phyloP scores from a whole-genome alignment of 2,888 invertebrate genomes.

The Gisinianus flammeolus region DNA sequence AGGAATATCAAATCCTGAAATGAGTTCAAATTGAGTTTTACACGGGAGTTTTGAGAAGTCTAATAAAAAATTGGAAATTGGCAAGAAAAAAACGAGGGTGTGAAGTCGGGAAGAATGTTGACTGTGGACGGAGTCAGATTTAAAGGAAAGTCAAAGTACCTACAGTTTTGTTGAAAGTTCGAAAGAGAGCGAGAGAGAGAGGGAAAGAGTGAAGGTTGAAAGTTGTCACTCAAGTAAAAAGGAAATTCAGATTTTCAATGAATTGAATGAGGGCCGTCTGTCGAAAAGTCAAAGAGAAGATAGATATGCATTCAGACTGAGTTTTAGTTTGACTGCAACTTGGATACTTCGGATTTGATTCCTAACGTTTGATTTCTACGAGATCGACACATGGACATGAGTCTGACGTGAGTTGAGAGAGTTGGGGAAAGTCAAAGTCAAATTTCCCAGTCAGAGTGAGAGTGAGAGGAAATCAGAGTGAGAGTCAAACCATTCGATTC shows the following conservation, averaged over 20 bases:
- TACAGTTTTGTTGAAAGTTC: background rate
- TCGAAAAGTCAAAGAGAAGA: constrained; percentile 37
- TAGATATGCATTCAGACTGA: constrained; percentile 41
- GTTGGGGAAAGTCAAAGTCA: background rate
- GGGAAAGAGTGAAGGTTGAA: constrained; percentile 7
- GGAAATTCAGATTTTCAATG: constrained; percentile 38
- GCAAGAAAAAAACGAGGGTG: background rate
- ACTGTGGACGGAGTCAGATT: background rate
- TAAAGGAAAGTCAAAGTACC: background rate
- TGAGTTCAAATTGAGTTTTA: too few species aligned
- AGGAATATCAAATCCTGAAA: too few species aligned
- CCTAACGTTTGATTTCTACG: constrained; percentile 28
- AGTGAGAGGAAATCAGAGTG: background rate
- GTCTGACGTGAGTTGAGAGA: background rate
- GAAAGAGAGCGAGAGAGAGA: background rate
- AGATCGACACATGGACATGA: constrained; percentile 34
- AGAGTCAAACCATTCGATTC: background rate
- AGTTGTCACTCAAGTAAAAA: constrained; percentile 33
- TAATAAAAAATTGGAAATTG: background rate
- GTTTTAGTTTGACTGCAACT: constrained; percentile 11
- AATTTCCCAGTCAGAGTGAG: background rate
- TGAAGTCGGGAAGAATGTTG: too few species aligned
- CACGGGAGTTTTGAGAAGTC: background rate
- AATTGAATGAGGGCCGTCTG: constrained; percentile 40
- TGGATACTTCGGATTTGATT: constrained; percentile 17